phyloP scores from a whole-genome alignment of 2,797 vertebrate genomes.

The Anguilla marmorata region DNA sequence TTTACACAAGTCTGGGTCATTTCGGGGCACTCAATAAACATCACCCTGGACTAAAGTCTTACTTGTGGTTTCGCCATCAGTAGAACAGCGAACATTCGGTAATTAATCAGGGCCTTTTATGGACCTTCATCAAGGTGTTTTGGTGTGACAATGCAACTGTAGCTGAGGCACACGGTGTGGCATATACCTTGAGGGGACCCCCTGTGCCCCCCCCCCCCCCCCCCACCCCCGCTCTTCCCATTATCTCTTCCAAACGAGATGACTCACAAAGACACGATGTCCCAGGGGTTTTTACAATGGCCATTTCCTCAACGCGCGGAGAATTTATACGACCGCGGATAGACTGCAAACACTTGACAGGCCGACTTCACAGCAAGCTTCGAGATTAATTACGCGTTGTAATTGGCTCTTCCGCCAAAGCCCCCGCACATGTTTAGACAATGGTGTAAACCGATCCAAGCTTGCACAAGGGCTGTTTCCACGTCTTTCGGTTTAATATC shows the following conservation, averaged over 20 bases:
- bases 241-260: not conserved
- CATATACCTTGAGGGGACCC: not conserved
- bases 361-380: not conserved
- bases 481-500: not conserved
- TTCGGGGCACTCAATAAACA: not conserved
- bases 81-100: not conserved
- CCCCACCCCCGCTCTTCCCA: not conserved
- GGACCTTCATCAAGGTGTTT: not conserved
- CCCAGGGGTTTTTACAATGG: slow-evolving; percentile 1
- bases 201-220: not conserved
- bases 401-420: not conserved
- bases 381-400: not conserved
- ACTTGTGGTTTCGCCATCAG: too few species aligned
- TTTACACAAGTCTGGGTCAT: too few species aligned
- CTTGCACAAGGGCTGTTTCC: not conserved
- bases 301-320: not conserved
- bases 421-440: not conserved
- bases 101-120: not conserved
- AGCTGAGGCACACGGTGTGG: not conserved
- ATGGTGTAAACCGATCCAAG: not conserved
- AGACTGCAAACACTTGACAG: not conserved
- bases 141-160: not conserved
- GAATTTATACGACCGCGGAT: slow-evolving; percentile 4
- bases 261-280: slow-evolving; percentile 2
- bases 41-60: not conserved